Evolutionary conservation across 1,140 invertebrate genomes (phyloP).

Genomic region (Hypothenemus hampei): DNA sequence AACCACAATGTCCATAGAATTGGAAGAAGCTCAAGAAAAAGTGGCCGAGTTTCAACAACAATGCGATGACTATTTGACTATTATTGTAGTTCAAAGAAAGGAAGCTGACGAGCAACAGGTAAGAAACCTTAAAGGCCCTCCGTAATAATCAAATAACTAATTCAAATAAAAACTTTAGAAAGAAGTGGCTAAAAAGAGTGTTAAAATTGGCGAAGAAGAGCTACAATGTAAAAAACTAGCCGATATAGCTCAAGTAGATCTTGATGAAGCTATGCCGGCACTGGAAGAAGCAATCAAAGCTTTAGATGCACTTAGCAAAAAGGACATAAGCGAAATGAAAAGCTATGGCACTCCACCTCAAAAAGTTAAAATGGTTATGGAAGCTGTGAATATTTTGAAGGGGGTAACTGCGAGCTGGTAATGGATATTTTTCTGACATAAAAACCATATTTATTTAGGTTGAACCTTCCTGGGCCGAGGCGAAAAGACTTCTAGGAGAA

Average conservation of each 20-base stretch:
- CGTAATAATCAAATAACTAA: neutral
- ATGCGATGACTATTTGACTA: slow-evolving; percentile 70
- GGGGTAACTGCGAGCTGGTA: slow-evolving; percentile 42
- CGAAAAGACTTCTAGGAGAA: slow-evolving; percentile 77
- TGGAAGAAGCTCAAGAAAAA: slow-evolving; percentile 71
- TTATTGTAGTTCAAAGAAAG: slow-evolving; percentile 69
- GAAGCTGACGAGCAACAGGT: slow-evolving; percentile 71
- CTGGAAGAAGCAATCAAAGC: slow-evolving; percentile 75
- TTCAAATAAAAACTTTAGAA: slow-evolving; percentile 44
- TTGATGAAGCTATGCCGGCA: slow-evolving; percentile 78
- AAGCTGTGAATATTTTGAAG: slow-evolving; percentile 81
- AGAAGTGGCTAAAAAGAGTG: slow-evolving; percentile 59
- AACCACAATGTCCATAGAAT: slow-evolving; percentile 70
- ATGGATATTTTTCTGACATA: slow-evolving; percentile 6
- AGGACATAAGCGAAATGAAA: slow-evolving; percentile 83
- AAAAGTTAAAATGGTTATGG: slow-evolving; percentile 84
- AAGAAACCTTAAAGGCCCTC: neutral
- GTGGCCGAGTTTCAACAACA: slow-evolving; percentile 65
- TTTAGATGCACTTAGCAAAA: slow-evolving; percentile 72
- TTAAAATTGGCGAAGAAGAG: slow-evolving; percentile 74
- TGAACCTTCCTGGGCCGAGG: slow-evolving; percentile 79
- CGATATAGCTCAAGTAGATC: slow-evolving; percentile 70
- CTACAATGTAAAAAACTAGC: slow-evolving; percentile 72
- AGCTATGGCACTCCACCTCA: slow-evolving; percentile 77
- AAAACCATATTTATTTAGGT: slow-evolving; percentile 41